phyloP scores from a whole-genome alignment of 64 coral and sea anemone species.

The Montipora foliosa region DNA sequence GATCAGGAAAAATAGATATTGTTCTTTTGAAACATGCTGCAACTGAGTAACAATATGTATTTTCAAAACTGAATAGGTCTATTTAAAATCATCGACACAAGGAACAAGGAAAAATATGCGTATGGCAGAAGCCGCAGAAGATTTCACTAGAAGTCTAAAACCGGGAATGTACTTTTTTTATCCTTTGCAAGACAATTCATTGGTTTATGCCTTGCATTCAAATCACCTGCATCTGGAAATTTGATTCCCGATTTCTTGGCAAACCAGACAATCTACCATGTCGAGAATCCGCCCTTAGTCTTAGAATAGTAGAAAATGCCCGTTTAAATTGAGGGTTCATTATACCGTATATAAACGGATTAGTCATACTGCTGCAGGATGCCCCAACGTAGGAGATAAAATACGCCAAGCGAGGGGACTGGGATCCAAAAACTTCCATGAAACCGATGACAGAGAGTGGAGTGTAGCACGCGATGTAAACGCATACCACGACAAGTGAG shows the following conservation, averaged over 20 bases:
- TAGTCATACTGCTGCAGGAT: conserved; percentile 71
- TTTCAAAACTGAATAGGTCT: background rate
- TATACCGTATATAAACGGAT: conserved; percentile 80
- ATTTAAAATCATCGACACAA: too few species aligned
- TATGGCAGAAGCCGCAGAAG: too few species aligned
- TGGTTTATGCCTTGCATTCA: background rate
- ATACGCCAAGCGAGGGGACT: conserved; percentile 2
- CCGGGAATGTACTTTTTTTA: background rate
- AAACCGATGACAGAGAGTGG: conserved; percentile 60
- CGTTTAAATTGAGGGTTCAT: conserved; percentile 71
- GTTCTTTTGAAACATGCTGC: too few species aligned
- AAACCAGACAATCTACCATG: background rate
- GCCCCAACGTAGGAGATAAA: conserved; percentile 44
- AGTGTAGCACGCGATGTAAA: conserved; percentile 61
- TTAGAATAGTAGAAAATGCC: conserved; percentile 54
- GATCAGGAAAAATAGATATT: too few species aligned
- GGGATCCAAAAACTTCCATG: conserved; percentile 1
- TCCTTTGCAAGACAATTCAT: background rate
- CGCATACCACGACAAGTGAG: conserved; percentile 59
- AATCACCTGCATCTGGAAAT: background rate
- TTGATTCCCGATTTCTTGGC: background rate
- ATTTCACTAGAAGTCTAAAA: too few species aligned
- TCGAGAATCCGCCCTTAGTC: background rate
- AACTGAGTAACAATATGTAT: too few species aligned
- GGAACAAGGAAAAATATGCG: too few species aligned